Conservation (phyloP, 1,140 invertebrate species). For the Heliothis subflexa region DNA sequence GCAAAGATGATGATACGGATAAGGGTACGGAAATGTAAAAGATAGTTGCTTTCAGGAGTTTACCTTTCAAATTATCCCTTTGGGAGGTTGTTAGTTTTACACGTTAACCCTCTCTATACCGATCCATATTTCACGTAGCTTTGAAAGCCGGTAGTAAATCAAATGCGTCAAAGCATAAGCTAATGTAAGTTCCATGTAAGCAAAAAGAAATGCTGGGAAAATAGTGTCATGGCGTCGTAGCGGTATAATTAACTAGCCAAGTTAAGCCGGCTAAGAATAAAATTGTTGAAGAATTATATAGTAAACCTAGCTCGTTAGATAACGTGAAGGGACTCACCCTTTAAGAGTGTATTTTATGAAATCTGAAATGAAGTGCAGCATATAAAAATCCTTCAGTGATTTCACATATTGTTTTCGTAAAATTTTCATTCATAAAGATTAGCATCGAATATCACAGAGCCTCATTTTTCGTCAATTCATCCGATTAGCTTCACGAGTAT, state of each 20-base stretch:
- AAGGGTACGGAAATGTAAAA: too few species aligned
- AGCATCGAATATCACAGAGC: not conserved
- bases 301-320: not conserved
- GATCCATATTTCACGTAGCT: too few species aligned
- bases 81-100: slow-evolving; percentile 1
- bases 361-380: not conserved
- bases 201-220: not conserved
- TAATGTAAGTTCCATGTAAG: slow-evolving; percentile 5
- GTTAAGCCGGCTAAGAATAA: not conserved
- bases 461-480: slow-evolving; percentile 4
- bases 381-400: not conserved
- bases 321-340: not conserved
- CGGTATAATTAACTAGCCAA: not conserved
- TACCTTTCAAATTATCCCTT: not conserved
- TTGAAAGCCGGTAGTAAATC: slow-evolving; percentile 1
- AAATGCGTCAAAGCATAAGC: not conserved
- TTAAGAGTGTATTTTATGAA: too few species aligned
- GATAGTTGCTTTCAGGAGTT: not conserved
- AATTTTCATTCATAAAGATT: slow-evolving; percentile 5
- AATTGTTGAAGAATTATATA: not conserved
- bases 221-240: not conserved
- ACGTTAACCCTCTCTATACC: not conserved
- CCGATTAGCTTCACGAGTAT: not conserved
- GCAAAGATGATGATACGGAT: too few species aligned
- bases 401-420: not conserved